A percentile compares a stretch with the other conserved stretches of the same genome.
These are phyloP conservation scores for Drosophila infuscata DNA, from an alignment of 2,888 invertebrate genomes.

Conservation along the genomic window DNA sequence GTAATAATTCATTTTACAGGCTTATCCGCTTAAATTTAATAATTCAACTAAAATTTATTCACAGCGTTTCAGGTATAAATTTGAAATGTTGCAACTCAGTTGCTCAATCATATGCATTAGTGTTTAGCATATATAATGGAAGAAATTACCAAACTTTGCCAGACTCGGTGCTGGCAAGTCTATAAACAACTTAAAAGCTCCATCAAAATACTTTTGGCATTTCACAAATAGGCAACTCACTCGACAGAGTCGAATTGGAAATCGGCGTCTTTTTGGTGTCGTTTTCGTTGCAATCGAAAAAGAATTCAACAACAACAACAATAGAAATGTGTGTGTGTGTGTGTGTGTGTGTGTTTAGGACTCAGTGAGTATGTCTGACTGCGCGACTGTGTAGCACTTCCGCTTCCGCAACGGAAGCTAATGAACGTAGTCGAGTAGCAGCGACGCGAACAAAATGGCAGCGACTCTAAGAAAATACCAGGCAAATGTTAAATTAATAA, in stretches of 20 bases:
- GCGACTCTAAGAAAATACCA: conserved; percentile 62
- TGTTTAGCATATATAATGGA: not conserved
- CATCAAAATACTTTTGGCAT: conserved; percentile 57
- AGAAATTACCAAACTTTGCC: conserved; percentile 7
- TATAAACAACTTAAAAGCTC: conserved; percentile 50
- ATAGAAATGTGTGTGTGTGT: conserved; percentile 25
- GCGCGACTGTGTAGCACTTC: conserved; percentile 79
- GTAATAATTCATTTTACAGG: no score
- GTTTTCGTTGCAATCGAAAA: conserved; percentile 57
- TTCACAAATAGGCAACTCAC: conserved; percentile 55
- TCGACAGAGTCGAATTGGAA: conserved; percentile 49
- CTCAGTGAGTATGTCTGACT: conserved; percentile 75
- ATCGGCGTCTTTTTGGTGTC: conserved; percentile 30
- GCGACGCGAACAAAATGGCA: conserved; percentile 55
- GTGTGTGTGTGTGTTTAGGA: conserved; percentile 19
- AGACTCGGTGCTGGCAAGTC: conserved; percentile 16
- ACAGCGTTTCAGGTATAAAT: not conserved
- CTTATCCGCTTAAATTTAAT: no score
- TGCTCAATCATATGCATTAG: not conserved
- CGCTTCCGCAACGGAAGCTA: conserved; percentile 76
- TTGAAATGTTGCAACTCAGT: not conserved
- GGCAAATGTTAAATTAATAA: conserved; percentile 75
- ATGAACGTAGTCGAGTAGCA: conserved; percentile 65
- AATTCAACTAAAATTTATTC: not conserved
- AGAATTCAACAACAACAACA: conserved; percentile 28